Evolutionary conservation across 2,797 vertebrate genomes (phyloP).

Genomic region (Lepilemur septentrionalis): DNA sequence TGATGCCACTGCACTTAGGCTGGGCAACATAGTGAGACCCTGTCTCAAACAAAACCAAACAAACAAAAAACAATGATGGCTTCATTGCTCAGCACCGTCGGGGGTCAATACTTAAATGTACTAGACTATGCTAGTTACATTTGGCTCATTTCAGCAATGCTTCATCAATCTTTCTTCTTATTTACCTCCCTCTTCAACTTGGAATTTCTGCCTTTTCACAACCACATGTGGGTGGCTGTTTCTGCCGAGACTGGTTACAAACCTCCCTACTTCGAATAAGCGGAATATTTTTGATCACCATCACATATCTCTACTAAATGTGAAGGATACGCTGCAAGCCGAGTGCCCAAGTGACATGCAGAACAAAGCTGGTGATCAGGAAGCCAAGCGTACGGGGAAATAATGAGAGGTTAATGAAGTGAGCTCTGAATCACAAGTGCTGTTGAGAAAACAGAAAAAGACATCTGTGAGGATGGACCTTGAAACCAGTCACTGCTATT

Average conservation of each 20-base stretch:
- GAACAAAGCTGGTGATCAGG: not conserved
- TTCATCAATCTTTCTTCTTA: not conserved
- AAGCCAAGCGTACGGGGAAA: not conserved
- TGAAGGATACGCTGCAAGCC: not conserved
- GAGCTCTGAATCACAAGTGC: not conserved
- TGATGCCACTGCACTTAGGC: not conserved
- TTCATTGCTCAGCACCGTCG: not conserved
- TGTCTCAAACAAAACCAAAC: not conserved
- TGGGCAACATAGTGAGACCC: not conserved
- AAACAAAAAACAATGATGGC: not conserved
- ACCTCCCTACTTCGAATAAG: not conserved
- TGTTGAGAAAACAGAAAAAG: constrained; percentile 19
- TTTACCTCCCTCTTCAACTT: not conserved
- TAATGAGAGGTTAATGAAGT: not conserved
- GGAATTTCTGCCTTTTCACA: constrained; percentile 39
- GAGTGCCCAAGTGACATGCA: not conserved
- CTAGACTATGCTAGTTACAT: not conserved
- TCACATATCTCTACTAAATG: constrained; percentile 3
- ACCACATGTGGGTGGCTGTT: not conserved
- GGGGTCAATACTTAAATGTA: not conserved
- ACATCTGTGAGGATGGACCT: not conserved
- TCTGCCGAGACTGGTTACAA: constrained; percentile 4
- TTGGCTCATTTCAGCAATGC: not conserved
- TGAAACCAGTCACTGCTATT: not conserved
- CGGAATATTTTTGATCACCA: constrained; percentile 20